phyloP scores from a whole-genome alignment of 2,888 invertebrate species.

The Lapara coniferarum region DNA sequence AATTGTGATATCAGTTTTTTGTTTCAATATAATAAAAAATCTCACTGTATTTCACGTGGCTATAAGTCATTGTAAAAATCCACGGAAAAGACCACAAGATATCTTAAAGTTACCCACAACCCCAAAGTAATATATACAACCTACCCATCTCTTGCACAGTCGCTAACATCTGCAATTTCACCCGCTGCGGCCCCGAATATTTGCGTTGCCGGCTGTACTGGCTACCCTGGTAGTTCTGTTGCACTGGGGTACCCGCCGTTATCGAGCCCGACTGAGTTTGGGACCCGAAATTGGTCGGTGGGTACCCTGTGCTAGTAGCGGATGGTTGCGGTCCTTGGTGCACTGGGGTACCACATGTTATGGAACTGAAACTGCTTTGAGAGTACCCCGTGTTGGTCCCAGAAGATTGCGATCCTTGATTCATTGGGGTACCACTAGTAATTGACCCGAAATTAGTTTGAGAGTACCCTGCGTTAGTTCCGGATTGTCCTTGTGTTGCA shows the following conservation, averaged over 20 bases:
- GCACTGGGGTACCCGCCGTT: constrained; percentile 57
- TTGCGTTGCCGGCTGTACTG: constrained; percentile 65
- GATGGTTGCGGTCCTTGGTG: constrained; percentile 15
- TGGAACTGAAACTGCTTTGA: constrained; percentile 24
- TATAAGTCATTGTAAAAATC: neutral
- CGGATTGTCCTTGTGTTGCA: constrained; percentile 16
- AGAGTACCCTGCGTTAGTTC: neutral
- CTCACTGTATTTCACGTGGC: too few relatives aligned
- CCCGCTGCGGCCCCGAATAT: constrained; percentile 82
- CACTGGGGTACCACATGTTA: constrained; percentile 24
- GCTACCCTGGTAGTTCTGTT: constrained; percentile 30
- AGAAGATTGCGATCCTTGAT: constrained; percentile 28
- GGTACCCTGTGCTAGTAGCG: neutral
- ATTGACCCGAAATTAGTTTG: constrained; percentile 40
- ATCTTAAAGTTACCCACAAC: constrained; percentile 35
- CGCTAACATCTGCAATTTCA: constrained; percentile 78
- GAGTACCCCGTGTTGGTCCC: constrained; percentile 23
- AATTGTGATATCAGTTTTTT: too few relatives aligned
- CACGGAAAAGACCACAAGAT: constrained; percentile 5
- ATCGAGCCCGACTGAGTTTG: constrained; percentile 41
- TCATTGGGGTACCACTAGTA: constrained; percentile 40
- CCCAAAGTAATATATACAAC: constrained; percentile 47
- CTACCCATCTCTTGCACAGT: constrained; percentile 92
- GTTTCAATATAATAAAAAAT: too few relatives aligned
- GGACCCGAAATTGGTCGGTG: constrained; percentile 32